These are phyloP conservation scores for Chelidonichthys spinosus DNA, from an alignment of 2,797 vertebrate species.

Conservation along the genomic window DNA sequence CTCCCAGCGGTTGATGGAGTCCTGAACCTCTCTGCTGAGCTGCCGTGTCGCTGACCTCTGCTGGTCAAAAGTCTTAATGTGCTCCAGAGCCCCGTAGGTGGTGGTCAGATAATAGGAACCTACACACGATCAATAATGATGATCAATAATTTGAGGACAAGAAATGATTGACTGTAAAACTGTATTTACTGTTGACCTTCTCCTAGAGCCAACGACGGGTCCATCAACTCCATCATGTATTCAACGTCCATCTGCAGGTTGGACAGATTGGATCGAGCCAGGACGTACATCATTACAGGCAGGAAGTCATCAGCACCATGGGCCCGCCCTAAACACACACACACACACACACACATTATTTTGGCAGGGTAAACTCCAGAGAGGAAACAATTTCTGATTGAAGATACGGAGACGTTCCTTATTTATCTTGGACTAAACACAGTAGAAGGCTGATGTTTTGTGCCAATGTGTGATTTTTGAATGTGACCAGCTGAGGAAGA, in stretches of 20 bases:
- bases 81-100: slow-evolving; percentile 95
- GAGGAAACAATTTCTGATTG: slow-evolving; percentile 5
- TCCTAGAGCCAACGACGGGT: slow-evolving; percentile 93
- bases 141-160: not conserved
- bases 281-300: slow-evolving; percentile 96
- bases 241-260: slow-evolving; percentile 92
- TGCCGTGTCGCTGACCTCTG: slow-evolving; percentile 89
- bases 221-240: slow-evolving; percentile 99
- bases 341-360: slow-evolving; percentile 19
- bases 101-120: slow-evolving; percentile 98
- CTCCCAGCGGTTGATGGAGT: slow-evolving; percentile 98
- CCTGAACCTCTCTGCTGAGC: slow-evolving; percentile 94
- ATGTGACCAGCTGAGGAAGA: not conserved
- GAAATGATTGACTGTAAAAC: too few relatives aligned
- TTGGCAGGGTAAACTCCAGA: not conserved
- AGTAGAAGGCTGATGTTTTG: not conserved
- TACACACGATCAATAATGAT: slow-evolving; percentile 52
- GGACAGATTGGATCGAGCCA: slow-evolving; percentile 91
- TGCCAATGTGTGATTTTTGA: not conserved
- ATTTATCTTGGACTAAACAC: not conserved
- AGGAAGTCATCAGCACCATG: slow-evolving; percentile 97
- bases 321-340: slow-evolving; percentile 85
- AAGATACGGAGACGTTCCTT: not conserved
- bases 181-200: slow-evolving; percentile 85
- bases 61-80: slow-evolving; percentile 95